Percentiles rank a stretch among this genome's conserved stretches.
Evolutionary conservation across 2,888 invertebrate genomes (phyloP).

Genomic region (Polia nebulosa): DNA sequence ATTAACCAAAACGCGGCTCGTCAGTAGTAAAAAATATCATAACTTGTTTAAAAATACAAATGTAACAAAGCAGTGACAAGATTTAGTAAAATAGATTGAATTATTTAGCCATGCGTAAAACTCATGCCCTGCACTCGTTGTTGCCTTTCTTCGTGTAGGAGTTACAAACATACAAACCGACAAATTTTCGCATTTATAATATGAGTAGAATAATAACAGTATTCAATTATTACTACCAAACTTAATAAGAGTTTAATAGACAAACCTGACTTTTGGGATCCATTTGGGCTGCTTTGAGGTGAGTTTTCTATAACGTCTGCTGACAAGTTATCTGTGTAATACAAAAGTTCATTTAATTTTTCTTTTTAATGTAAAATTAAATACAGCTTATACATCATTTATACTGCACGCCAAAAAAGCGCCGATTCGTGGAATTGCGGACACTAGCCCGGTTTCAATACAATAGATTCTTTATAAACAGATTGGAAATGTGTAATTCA

Average conservation of each 20-base stretch:
- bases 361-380: conserved; percentile 4
- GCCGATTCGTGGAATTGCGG: conserved; percentile 1
- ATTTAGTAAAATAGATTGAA: conserved; percentile 6
- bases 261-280: conserved; percentile 12
- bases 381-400: neutral
- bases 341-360: too few species aligned
- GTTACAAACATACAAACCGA: conserved; percentile 16
- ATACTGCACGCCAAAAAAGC: conserved; percentile 1
- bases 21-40: conserved; percentile 16
- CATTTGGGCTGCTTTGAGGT: conserved; percentile 18
- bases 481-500: conserved; percentile 3
- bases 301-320: conserved; percentile 20
- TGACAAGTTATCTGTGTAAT: conserved; percentile 14
- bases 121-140: conserved; percentile 12
- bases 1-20: conserved; percentile 15
- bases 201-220: conserved; percentile 15
- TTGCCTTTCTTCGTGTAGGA: conserved; percentile 8
- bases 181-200: conserved; percentile 10
- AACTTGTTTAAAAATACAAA: conserved; percentile 7
- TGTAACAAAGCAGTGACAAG: conserved; percentile 9
- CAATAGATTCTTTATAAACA: conserved; percentile 1
- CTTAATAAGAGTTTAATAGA: conserved; percentile 11
- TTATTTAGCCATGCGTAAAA: conserved; percentile 15
- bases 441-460: too few species aligned
- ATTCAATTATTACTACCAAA: conserved; percentile 13